Base-by-base conservation (phyloP, 2,113 vertebrate species). In the Hydrolagus affinis region DNA sequence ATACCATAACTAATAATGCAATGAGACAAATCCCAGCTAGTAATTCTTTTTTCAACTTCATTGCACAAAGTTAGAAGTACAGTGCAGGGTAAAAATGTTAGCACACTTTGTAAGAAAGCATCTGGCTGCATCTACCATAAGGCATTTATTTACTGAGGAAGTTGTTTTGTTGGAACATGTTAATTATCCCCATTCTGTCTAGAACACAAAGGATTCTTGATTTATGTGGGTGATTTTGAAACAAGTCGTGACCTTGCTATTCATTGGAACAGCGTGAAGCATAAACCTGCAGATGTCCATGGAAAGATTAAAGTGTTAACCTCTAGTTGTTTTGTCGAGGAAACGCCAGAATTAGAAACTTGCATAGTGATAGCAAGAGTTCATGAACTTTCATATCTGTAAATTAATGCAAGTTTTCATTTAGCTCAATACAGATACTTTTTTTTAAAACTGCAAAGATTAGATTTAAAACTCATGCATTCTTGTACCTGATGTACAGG, bases 131-230 rank as follows among this genome's bases (percentile, higher is more conserved):
- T 86, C 68, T 44, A 44, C n/a, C 86, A 88, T 75, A 86, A 88
- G 87, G 78, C 87, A 87, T 89, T 86, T 87, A 87, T 87, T 89
- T 80, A 87, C 21, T 70, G 85, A 89, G 91, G 86, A 62, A 64
- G 89, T 88, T 89, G 76, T 87, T 90, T 87, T 88, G 89, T 89
- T 90, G 87, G 86, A 88, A 89, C 89, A 89, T 85, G 88, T 91
- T 89, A 89, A 85, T 91, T 90, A 89, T 80, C 85, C 86, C 87
- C 86, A 89, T 80, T 86, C 75, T 87, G 86, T 85, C 87, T 89
- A 87, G 83, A 87, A 88, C 56, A 75, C 73, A 90, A 89, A 87
- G 87, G 88, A 89, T 89, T 89, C 86, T 86, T 3, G 86, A 77
- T 90, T 86, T 86, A 91, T 91, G 91, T 87, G 86, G 86, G 86